Base-by-base conservation (phyloP, 2,888 invertebrate species). In the Acrobasis repandana region DNA sequence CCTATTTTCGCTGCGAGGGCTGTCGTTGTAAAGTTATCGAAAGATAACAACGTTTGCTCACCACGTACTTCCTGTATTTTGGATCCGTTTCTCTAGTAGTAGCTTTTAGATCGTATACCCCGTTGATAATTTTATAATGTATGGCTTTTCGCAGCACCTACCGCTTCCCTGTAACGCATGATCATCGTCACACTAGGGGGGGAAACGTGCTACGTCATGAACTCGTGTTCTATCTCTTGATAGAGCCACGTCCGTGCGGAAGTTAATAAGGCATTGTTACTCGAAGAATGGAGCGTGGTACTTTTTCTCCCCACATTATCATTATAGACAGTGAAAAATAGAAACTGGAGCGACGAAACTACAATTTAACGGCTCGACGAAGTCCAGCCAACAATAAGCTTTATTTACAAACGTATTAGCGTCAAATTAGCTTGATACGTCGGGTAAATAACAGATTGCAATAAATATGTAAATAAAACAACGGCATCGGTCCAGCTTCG, bases 391-490 rank as follows among this genome's bases (percentile, higher is more conserved):
- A 67, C 62, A 67, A 67, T 65, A 70, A 69, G 63, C 70, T 72
- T 79, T 68, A 66, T 70, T 73, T 71, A 71, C 66, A 65, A 65
- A 65, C 68, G 63, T 66, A 66, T 69, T 67, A 69, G 60, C 62
- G 68, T 67, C 67, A 65, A 68, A 69, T 69, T 69, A 76, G 72
- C 74, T 76, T 74, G 70, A 75, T 71, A 69, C 65, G 79, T 80
- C 78, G 82, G 83, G 78, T 84, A 80, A 81, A 79, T 75, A 82
- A 76, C 78, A 82, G 84, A 84, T 90, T 89, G 88, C 90, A 90
- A 90, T 90, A 88, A 90, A 88, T 88, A 88, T 85, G 88, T 90
- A 91, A 90, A 90, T 88, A 86, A 52, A 85, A 85, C 80, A 82
- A 72, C 61, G 83, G 80, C 79, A 80, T 76, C 77, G 85, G 84